These are phyloP conservation scores for Paramacrobiotus metropolitanus DNA, from an alignment of 1,140 invertebrate species.

Conservation along the genomic window DNA sequence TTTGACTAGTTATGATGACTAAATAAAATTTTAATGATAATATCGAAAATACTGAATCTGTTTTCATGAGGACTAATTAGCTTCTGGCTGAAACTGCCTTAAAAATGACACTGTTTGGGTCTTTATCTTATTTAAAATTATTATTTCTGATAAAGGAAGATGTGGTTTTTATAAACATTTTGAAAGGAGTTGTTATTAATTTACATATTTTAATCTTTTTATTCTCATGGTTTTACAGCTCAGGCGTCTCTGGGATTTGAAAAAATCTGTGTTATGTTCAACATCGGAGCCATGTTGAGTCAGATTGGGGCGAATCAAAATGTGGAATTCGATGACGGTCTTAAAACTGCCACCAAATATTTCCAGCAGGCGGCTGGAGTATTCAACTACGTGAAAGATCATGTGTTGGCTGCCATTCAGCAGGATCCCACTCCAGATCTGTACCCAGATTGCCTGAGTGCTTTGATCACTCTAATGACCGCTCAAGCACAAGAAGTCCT, in stretches of 20 bases:
- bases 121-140: no score
- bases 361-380: conserved; percentile 76
- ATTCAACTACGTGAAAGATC: conserved; percentile 62
- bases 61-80: no score
- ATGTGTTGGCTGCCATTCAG: conserved; percentile 56
- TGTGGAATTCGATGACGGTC: conserved; percentile 57
- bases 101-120: no score
- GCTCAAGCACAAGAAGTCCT: conserved; percentile 95
- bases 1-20: no score
- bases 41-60: background rate
- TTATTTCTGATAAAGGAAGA: no score
- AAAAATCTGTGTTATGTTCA: conserved; percentile 82
- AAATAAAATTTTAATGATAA: conserved; percentile 2
- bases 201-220: no score
- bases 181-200: no score
- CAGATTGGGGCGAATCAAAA: conserved; percentile 56
- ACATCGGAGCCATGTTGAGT: conserved; percentile 81
- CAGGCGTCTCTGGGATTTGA: conserved; percentile 59
- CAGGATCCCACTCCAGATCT: conserved; percentile 88
- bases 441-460: conserved; percentile 62
- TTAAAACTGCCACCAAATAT: conserved; percentile 73
- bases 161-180: no score
- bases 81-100: no score
- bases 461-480: conserved; percentile 65
- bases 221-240: no score